Evolutionary conservation across 2,888 invertebrate species (phyloP).

Genomic region (Latrodectus elegans): DNA sequence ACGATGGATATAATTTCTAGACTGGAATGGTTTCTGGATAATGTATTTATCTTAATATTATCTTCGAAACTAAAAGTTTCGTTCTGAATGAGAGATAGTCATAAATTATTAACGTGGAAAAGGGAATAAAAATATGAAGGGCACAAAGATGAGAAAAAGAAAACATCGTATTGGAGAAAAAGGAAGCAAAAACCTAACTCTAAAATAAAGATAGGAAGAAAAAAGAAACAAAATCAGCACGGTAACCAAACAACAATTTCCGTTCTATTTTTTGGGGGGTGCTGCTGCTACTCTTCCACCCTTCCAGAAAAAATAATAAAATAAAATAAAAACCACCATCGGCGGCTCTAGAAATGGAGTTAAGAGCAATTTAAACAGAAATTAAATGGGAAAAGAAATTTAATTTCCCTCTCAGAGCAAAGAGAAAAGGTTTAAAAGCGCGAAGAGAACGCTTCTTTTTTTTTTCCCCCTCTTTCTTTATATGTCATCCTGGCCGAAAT

Average conservation of each 20-base stretch:
- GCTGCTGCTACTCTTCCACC: background rate
- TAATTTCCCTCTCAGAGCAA: slow-evolving; percentile 40
- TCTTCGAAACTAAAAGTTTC: background rate
- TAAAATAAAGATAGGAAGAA: slow-evolving; percentile 9
- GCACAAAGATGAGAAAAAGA: background rate
- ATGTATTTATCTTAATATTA: too few species aligned
- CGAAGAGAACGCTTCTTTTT: background rate
- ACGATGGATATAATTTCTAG: too few species aligned
- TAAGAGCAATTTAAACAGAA: slow-evolving; percentile 63
- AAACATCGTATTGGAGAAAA: background rate
- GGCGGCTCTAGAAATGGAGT: slow-evolving; percentile 49
- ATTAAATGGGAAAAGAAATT: slow-evolving; percentile 64
- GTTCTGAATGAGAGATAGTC: background rate
- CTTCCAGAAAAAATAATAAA: background rate
- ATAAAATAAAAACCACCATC: slow-evolving; percentile 23
- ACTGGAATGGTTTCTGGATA: too few species aligned
- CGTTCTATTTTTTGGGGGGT: background rate
- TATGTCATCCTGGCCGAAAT: slow-evolving; percentile 22
- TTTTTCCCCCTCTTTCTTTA: slow-evolving; percentile 7
- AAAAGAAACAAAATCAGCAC: slow-evolving; percentile 24
- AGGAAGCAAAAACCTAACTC: slow-evolving; percentile 8
- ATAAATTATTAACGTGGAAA: background rate
- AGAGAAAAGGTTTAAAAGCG: slow-evolving; percentile 33
- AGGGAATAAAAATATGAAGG: background rate
- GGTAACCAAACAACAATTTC: slow-evolving; percentile 56